Evolutionary conservation across 2,113 vertebrate species (phyloP).

Genomic region (Ochotona princeps): DNA sequence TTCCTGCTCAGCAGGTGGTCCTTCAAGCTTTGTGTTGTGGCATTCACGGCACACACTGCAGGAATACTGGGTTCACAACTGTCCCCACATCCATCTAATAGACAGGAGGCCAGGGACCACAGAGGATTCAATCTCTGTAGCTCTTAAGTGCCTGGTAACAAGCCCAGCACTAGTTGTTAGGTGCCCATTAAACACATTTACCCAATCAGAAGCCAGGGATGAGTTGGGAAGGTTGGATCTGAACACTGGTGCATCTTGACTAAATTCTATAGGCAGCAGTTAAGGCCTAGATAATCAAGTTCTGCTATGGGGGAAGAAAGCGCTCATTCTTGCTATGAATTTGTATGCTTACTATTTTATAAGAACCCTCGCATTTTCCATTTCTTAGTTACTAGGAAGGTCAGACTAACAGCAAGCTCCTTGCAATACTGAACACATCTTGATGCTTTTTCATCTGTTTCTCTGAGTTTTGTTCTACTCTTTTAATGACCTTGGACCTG

Average conservation of each 20-base stretch:
- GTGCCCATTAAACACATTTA: background rate
- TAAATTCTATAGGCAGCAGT: background rate
- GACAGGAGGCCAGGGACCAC: background rate
- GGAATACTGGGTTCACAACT: background rate
- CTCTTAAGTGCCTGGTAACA: background rate
- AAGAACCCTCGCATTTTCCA: background rate
- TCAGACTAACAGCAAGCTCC: background rate
- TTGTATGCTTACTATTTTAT: background rate
- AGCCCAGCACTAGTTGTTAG: background rate
- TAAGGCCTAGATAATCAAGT: background rate
- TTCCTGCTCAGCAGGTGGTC: background rate
- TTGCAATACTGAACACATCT: background rate
- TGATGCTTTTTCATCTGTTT: background rate
- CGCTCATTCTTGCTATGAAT: background rate
- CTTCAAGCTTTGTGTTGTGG: background rate
- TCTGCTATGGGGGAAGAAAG: background rate
- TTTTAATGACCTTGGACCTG: conserved; percentile 7
- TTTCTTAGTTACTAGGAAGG: background rate
- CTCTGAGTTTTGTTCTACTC: background rate
- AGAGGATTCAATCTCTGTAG: background rate
- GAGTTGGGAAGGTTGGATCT: background rate
- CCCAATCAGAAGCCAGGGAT: background rate
- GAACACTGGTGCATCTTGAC: background rate
- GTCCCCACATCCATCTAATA: background rate
- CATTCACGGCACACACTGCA: background rate